Evolutionary conservation across 2,113 vertebrate species (phyloP).

Genomic region (Pachycephala philippinensis): DNA sequence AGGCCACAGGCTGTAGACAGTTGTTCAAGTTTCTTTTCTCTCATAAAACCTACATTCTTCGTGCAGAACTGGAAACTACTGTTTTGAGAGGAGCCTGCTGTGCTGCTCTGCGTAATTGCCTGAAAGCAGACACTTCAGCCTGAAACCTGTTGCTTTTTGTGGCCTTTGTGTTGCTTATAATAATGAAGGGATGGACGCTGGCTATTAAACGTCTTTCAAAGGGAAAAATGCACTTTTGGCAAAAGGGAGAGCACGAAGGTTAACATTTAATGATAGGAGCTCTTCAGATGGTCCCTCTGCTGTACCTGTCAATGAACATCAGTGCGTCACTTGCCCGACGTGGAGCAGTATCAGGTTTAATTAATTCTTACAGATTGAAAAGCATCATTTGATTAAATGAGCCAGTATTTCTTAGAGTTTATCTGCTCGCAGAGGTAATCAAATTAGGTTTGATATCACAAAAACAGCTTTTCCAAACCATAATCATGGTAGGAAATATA

Average conservation of each 20-base stretch:
- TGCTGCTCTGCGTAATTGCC: conserved; percentile 69
- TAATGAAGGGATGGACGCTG: conserved; percentile 55
- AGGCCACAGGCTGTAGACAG: conserved; percentile 61
- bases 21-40: conserved; percentile 73
- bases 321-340: conserved; percentile 17
- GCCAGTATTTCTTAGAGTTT: conserved; percentile 40
- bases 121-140: conserved; percentile 82
- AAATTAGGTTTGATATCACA: conserved; percentile 26
- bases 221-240: conserved; percentile 10
- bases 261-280: background rate
- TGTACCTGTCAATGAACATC: conserved; percentile 10
- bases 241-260: background rate
- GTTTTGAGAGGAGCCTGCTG: conserved; percentile 65
- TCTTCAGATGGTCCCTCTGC: background rate
- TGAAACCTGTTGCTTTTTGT: conserved; percentile 63
- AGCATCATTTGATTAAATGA: conserved; percentile 43
- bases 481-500: background rate
- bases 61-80: conserved; percentile 62
- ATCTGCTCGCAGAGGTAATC: conserved; percentile 10
- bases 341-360: conserved; percentile 56
- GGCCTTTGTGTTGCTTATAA: conserved; percentile 69
- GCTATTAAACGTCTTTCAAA: conserved; percentile 28
- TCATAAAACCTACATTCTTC: conserved; percentile 64
- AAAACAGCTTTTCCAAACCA: background rate
- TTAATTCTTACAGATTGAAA: conserved; percentile 59